Evolutionary conservation across 2,797 vertebrate genomes (phyloP).

Genomic region (Alectoris magna): DNA sequence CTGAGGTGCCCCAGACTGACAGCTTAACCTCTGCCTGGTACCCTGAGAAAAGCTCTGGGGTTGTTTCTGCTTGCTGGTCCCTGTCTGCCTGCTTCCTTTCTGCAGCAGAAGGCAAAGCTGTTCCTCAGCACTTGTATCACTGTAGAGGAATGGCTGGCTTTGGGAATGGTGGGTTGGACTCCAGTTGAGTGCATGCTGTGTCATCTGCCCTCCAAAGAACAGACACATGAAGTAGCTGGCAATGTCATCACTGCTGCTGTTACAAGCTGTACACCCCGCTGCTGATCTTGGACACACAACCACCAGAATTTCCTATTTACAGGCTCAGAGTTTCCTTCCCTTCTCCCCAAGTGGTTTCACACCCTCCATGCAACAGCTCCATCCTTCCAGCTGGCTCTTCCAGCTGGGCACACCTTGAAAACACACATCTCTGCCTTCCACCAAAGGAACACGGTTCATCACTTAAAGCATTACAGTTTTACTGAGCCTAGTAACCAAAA

Average conservation of each 20-base stretch:
- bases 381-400: background rate
- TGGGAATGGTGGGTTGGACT: background rate
- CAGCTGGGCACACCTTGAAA: background rate
- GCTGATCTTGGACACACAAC: slow-evolving; percentile 3
- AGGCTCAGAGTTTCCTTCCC: background rate
- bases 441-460: fast-evolving
- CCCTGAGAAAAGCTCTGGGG: background rate
- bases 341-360: background rate
- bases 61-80: background rate
- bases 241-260: background rate
- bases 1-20: fast-evolving
- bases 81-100: background rate
- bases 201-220: slow-evolving; percentile 10
- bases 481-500: slow-evolving; percentile 19
- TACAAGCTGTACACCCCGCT: background rate
- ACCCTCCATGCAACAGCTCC: background rate
- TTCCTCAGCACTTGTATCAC: background rate
- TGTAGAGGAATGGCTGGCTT: background rate
- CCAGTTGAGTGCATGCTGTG: background rate
- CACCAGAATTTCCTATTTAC: slow-evolving; percentile 27
- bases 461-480: background rate
- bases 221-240: slow-evolving; percentile 34
- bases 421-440: background rate
- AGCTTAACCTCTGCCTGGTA: background rate
- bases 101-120: background rate